Evolutionary conservation across 2,888 invertebrate species (phyloP).

Genomic region (Nebria salina): DNA sequence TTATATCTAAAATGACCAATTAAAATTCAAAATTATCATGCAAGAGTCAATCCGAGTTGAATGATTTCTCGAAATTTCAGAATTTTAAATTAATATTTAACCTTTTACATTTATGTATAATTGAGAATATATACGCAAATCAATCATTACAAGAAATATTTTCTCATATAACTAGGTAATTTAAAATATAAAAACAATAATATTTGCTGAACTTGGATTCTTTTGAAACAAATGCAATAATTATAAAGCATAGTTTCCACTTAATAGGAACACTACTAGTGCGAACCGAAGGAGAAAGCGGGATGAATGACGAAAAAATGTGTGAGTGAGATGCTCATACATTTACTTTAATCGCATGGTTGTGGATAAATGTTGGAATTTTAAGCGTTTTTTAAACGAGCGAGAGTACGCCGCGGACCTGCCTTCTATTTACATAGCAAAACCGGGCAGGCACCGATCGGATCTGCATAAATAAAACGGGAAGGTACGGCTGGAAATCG

Average conservation of each 20-base stretch:
- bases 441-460: slow-evolving; percentile 6
- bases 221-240: too few relatives aligned
- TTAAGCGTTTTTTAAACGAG: slow-evolving; percentile 21
- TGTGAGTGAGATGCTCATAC: slow-evolving; percentile 2
- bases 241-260: background rate
- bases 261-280: background rate
- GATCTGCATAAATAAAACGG: slow-evolving; percentile 19
- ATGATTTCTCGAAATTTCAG: background rate
- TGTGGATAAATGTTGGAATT: slow-evolving; percentile 17
- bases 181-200: too few relatives aligned
- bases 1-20: slow-evolving; percentile 16
- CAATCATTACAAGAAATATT: too few relatives aligned
- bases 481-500: background rate
- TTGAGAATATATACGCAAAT: too few relatives aligned
- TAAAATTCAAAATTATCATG: background rate
- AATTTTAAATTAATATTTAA: too few relatives aligned
- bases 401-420: background rate
- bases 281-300: background rate
- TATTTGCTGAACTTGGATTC: too few relatives aligned
- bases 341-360: slow-evolving; percentile 5
- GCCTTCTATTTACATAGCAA: slow-evolving; percentile 17
- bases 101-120: too few relatives aligned
- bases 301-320: background rate
- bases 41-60: background rate
- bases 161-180: too few relatives aligned